Conservation (phyloP, 2,888 invertebrate species). For the Anorthoa munda region DNA sequence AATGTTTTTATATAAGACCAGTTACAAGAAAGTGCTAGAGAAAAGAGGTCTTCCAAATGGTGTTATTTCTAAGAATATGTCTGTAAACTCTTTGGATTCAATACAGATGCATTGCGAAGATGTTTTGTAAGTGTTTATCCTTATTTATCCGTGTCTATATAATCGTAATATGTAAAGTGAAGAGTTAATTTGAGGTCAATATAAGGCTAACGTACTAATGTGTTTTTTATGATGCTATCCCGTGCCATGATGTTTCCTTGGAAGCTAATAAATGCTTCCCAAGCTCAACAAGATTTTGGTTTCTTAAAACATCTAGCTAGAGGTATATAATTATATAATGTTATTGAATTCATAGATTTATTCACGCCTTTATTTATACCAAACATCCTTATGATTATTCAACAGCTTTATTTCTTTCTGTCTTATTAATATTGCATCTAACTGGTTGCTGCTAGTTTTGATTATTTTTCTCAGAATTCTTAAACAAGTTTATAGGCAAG, state of each 20-base stretch:
- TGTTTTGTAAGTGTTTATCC: slow-evolving; percentile 44
- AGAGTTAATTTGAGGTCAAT: slow-evolving; percentile 37
- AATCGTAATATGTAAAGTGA: slow-evolving; percentile 17
- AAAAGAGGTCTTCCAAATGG: background rate
- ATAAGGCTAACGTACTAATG: slow-evolving; percentile 1
- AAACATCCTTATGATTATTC: background rate
- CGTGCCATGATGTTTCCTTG: background rate
- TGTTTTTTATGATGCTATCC: slow-evolving; percentile 11
- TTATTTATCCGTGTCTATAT: slow-evolving; percentile 32
- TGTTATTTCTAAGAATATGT: slow-evolving; percentile 12
- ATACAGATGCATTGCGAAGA: slow-evolving; percentile 41
- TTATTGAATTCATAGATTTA: background rate
- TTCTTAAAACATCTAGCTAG: background rate
- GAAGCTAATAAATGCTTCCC: background rate
- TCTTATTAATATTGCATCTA: background rate
- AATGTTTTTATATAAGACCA: slow-evolving; percentile 5
- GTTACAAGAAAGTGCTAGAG: slow-evolving; percentile 19
- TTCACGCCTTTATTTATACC: background rate
- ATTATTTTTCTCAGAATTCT: background rate
- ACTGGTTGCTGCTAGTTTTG: background rate
- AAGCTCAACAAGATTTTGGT: background rate
- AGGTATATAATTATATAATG: background rate
- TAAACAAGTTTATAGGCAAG: background rate
- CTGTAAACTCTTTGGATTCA: slow-evolving; percentile 24
- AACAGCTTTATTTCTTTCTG: background rate